Evolutionary conservation across 2,797 vertebrate genomes (phyloP).

Genomic region (Thunnus albacares): DNA sequence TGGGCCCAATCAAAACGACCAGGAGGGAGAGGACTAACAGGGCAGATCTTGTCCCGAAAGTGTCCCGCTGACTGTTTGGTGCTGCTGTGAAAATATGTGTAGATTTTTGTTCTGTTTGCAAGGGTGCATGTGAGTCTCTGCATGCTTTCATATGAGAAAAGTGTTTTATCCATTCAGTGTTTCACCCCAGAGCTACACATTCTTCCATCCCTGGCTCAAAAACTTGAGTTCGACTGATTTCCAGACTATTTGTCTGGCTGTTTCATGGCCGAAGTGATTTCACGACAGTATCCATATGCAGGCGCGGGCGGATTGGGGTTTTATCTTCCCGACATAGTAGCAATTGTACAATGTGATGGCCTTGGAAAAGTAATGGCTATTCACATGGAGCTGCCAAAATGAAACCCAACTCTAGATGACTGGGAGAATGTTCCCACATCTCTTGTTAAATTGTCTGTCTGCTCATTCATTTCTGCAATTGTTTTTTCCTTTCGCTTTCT

Average conservation of each 20-base stretch:
- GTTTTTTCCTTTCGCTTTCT: conserved; percentile 38
- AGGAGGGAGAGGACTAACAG: conserved; percentile 53
- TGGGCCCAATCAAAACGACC: conserved; percentile 67
- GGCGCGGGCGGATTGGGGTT: conserved; percentile 67
- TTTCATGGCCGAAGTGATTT: conserved; percentile 70
- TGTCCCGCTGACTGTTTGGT: conserved; percentile 25
- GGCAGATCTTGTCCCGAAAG: conserved; percentile 56
- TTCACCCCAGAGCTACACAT: conserved; percentile 40
- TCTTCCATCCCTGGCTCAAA: conserved; percentile 44
- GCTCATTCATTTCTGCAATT: conserved; percentile 72
- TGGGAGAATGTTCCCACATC: conserved; percentile 77
- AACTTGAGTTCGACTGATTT: conserved; percentile 49
- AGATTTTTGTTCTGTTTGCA: background rate
- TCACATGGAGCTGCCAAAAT: conserved; percentile 72
- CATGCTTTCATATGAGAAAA: background rate
- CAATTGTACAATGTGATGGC: conserved; percentile 74
- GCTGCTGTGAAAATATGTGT: conserved; percentile 5
- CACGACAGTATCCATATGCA: conserved; percentile 74
- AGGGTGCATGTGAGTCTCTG: background rate
- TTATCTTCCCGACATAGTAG: conserved; percentile 79
- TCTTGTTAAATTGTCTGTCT: conserved; percentile 79
- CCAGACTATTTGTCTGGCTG: conserved; percentile 70
- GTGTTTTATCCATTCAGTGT: conserved; percentile 46
- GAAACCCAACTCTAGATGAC: conserved; percentile 76
- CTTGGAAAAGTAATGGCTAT: conserved; percentile 77